These are phyloP conservation scores for Norana najaformis DNA, from an alignment of 2,888 invertebrate genomes.

Conservation along the genomic window DNA sequence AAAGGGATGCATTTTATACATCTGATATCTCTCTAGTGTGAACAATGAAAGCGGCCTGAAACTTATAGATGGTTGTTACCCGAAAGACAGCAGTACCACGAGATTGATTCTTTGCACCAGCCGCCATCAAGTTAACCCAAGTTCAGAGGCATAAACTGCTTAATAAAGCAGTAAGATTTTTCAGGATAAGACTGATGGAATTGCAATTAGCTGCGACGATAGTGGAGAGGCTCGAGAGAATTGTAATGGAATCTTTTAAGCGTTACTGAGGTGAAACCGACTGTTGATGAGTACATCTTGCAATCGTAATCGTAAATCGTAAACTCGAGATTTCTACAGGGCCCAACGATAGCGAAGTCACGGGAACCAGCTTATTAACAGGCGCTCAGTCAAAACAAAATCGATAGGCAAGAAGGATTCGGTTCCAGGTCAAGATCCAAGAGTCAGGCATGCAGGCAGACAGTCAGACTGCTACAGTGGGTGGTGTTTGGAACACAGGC, in stretches of 20 bases:
- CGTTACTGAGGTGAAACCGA: background rate
- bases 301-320: too few relatives aligned
- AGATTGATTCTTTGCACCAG: background rate
- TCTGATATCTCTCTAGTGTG: background rate
- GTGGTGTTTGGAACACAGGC: background rate
- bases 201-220: background rate
- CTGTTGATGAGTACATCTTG: background rate
- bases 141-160: background rate
- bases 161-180: background rate
- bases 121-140: background rate
- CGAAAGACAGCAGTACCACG: background rate
- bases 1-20: background rate
- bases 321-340: too few relatives aligned
- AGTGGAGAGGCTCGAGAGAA: background rate
- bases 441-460: too few relatives aligned
- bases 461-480: too few relatives aligned
- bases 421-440: too few relatives aligned
- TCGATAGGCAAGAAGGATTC: too few relatives aligned
- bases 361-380: too few relatives aligned
- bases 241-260: background rate
- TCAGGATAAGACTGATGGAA: background rate
- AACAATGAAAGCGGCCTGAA: too few relatives aligned
- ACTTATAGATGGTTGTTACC: background rate
- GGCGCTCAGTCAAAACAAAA: too few relatives aligned
- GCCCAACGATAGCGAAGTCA: too few relatives aligned